Conservation (phyloP, 2,113 vertebrate genomes). For the Xenus cinereus region DNA sequence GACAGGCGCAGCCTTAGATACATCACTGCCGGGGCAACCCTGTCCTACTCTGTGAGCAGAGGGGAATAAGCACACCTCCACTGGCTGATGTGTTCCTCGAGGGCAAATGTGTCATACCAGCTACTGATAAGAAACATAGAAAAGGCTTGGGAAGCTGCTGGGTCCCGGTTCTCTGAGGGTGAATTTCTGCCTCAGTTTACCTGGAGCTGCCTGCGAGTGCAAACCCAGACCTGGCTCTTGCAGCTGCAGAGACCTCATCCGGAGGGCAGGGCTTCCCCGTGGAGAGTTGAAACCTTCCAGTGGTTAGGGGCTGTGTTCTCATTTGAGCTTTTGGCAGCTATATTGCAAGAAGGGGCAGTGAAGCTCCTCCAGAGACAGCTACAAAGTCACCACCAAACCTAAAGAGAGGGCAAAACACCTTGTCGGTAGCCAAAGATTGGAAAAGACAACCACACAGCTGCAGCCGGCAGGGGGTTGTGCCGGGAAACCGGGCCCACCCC, state of each 20-base stretch:
- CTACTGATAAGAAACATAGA: not conserved
- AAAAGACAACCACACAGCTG: not conserved
- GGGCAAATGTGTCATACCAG: not conserved
- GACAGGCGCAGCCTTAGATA: not conserved
- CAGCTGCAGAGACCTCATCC: not conserved
- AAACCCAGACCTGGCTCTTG: not conserved
- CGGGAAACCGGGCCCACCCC: not conserved
- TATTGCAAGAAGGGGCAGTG: not conserved
- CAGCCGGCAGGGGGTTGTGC: not conserved
- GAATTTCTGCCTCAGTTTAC: not conserved
- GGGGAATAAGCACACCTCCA: not conserved
- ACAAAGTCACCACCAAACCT: not conserved
- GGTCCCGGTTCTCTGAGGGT: rapidly evolving
- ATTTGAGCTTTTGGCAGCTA: not conserved
- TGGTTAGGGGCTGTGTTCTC: not conserved
- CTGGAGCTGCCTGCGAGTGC: rapidly evolving
- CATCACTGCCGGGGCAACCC: not conserved
- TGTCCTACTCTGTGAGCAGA: not conserved
- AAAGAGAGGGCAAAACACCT: not conserved
- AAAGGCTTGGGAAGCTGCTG: not conserved
- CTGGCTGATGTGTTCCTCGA: not conserved
- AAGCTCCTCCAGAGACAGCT: not conserved
- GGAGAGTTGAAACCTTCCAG: not conserved
- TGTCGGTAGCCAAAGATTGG: not conserved
- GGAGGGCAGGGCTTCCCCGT: rapidly evolving